Percentiles rank a stretch among this genome's conserved stretches.
Evolutionary conservation across 2,888 invertebrate genomes (phyloP).

Genomic region (Drosophila prolongata): DNA sequence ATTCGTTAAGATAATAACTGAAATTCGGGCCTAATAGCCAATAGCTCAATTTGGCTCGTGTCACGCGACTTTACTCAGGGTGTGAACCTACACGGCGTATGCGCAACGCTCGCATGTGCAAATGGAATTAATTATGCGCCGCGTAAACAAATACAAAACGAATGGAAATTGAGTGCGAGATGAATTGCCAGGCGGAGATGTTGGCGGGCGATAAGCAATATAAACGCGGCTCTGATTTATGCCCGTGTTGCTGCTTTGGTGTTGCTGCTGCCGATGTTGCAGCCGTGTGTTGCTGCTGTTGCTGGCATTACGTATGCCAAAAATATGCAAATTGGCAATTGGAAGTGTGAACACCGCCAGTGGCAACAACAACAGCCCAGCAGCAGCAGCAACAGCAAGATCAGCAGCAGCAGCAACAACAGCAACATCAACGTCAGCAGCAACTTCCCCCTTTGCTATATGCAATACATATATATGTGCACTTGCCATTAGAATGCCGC

Average conservation of each 20-base stretch:
- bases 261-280: constrained; percentile 45
- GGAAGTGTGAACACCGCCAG: constrained; percentile 77
- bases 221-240: constrained; percentile 73
- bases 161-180: constrained; percentile 63
- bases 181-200: constrained; percentile 75
- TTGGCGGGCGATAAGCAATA: constrained; percentile 68
- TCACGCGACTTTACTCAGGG: constrained; percentile 13
- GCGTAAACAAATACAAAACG: constrained; percentile 54
- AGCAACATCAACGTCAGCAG: background rate
- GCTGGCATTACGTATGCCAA: constrained; percentile 72
- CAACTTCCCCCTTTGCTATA: constrained; percentile 14
- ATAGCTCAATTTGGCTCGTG: constrained; percentile 22
- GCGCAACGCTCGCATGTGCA: constrained; percentile 78
- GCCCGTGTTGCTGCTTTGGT: constrained; percentile 33
- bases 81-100: constrained; percentile 49
- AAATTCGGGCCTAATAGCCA: constrained; percentile 1
- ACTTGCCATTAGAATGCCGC: constrained; percentile 75
- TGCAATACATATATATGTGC: constrained; percentile 34
- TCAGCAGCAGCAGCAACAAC: background rate
- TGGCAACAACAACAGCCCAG: constrained; percentile 46
- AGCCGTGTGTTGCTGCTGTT: background rate
- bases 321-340: constrained; percentile 76
- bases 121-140: constrained; percentile 81
- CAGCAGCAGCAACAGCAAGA: constrained; percentile 3
- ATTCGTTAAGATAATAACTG: background rate